These are phyloP conservation scores for Trichopria drosophilae DNA, from an alignment of 2,888 invertebrate species.

Conservation along the genomic window DNA sequence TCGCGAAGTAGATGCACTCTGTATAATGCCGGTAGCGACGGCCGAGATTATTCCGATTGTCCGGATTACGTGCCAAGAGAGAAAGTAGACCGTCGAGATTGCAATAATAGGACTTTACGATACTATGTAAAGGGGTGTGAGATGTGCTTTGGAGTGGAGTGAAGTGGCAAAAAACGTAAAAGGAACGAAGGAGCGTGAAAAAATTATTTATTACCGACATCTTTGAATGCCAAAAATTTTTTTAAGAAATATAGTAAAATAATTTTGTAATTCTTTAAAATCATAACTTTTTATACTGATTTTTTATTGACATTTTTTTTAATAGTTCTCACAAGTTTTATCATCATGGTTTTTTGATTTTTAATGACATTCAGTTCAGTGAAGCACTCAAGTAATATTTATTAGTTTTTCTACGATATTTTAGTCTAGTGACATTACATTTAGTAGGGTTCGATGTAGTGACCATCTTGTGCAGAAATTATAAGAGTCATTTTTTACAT, in stretches of 20 bases:
- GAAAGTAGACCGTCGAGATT: slow-evolving; percentile 30
- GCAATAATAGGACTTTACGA: slow-evolving; percentile 28
- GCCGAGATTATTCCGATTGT: slow-evolving; percentile 30
- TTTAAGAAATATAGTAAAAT: too few relatives aligned
- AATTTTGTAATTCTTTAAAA: too few relatives aligned
- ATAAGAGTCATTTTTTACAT: too few relatives aligned
- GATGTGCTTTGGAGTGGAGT: slow-evolving; percentile 4
- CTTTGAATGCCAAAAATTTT: too few relatives aligned
- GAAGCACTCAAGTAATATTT: not conserved
- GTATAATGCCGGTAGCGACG: too few relatives aligned
- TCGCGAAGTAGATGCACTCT: too few relatives aligned
- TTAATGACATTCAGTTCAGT: not conserved
- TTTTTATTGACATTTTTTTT: too few relatives aligned
- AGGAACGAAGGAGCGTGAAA: not conserved
- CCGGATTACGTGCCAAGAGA: slow-evolving; percentile 28
- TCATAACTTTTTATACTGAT: too few relatives aligned
- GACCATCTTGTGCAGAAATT: not conserved
- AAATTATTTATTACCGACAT: too few relatives aligned
- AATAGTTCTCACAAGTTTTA: too few relatives aligned
- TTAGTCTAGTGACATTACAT: not conserved
- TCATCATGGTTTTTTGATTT: not conserved
- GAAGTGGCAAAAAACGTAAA: not conserved
- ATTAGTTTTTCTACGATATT: not conserved
- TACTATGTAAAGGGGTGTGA: not conserved
- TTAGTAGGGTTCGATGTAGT: not conserved